Evolutionary conservation across 1,140 invertebrate genomes (phyloP), one percentile per base, ranked within the genome.

Genomic region (Adoxophyes honmai): DNA sequence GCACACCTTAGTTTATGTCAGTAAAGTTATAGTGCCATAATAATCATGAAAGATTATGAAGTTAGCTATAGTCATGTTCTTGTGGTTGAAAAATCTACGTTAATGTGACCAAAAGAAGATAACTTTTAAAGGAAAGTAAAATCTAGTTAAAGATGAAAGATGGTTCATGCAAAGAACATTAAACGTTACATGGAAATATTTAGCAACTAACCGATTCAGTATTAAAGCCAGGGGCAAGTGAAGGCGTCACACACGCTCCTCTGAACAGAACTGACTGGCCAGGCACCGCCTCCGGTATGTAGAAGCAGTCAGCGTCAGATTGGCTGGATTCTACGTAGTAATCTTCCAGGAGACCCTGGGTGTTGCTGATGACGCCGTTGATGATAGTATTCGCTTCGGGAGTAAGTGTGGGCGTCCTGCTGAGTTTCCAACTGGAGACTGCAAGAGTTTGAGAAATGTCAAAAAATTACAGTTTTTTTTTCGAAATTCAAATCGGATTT

Each of bases 341-440:
- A 0, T 71, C 65, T 48, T 78, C n/a, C 1, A 52, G 33, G 0
- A 88, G 78, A 57, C 83, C 85, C 54, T 81, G 75, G 0, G 78
- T 86, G 4, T 36, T 59, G 8, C 10, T 34, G 6, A 88, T 64
- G 1, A 76, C 37, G 0, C 34, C 34, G 16, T 78, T 55, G 6
- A 88, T 86, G n/a, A 64, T 56, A 0, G 16, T 42, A 15, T 66
- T 58, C 0, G 76, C 71, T 42, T 61, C 34, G 5, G 14, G 8
- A 9, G 60, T 69, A 0, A 82, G 61, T 0, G 67, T 62, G 10
- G 48, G 67, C 0, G 33, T 64, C 59, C 79, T 73, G 42, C 83
- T 82, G 0, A 86, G 60, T 52, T 81, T 81, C 83, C 83, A 88
- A 54, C 83, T 88, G 57, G 59, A 62, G 0, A 88, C 85, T 88